phyloP scores from a whole-genome alignment of 2,113 vertebrate species.

The Acanthisitta chloris region DNA sequence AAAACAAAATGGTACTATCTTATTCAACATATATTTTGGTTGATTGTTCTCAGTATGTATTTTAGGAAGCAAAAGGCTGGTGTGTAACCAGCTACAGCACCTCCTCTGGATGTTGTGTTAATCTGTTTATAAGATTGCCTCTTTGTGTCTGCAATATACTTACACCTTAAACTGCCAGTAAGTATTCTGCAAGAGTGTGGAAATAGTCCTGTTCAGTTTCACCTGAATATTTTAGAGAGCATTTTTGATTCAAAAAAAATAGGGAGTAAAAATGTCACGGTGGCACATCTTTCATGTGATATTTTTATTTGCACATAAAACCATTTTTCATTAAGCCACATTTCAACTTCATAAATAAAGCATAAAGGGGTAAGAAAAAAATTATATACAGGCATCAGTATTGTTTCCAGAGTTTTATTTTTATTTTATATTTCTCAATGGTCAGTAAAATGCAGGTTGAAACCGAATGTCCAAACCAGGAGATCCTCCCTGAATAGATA shows the following conservation, averaged over 20 bases:
- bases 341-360: background rate
- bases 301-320: background rate
- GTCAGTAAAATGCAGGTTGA: background rate
- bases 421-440: background rate
- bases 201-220: background rate
- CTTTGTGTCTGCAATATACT: background rate
- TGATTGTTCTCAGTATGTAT: background rate
- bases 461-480: background rate
- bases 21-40: background rate
- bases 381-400: background rate
- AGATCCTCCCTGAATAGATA: background rate
- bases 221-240: background rate
- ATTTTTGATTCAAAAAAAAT: background rate
- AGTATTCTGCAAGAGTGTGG: background rate
- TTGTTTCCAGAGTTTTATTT: background rate
- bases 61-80: background rate
- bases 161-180: background rate
- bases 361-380: background rate
- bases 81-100: background rate
- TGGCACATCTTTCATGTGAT: background rate
- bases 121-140: constrained; percentile 3
- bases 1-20: background rate
- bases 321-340: background rate
- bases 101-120: background rate
- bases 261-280: background rate